Conservation (phyloP, 2,797 vertebrate species). For the Takifugu rubripes region DNA sequence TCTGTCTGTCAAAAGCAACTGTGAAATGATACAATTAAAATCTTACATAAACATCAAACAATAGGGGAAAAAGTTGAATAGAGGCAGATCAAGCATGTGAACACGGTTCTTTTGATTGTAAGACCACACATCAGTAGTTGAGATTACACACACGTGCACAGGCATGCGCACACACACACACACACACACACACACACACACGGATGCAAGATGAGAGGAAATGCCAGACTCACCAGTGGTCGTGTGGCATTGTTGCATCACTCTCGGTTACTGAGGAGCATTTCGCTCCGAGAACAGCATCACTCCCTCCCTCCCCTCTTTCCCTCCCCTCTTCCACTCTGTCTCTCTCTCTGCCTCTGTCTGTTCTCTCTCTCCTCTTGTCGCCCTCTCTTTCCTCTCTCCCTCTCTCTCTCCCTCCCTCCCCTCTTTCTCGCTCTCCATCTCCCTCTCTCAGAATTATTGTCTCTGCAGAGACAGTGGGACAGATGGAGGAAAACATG, state of each 20-base stretch:
- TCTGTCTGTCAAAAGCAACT: not conserved
- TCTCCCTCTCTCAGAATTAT: not conserved
- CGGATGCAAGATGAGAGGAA: conserved; percentile 29
- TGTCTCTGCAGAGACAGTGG: not conserved
- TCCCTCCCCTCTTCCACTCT: not conserved
- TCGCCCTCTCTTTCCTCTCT: not conserved
- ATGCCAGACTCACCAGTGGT: conserved; percentile 57
- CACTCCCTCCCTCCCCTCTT: conserved; percentile 6
- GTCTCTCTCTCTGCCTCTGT: not conserved
- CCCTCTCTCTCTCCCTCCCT: not conserved
- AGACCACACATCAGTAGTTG: no score
- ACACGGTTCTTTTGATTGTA: no score
- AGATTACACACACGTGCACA: no score
- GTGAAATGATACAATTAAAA: no score
- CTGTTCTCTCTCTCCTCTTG: not conserved
- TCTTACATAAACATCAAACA: no score
- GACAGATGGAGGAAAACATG: not conserved
- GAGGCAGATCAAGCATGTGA: not conserved
- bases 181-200: conserved; percentile 15
- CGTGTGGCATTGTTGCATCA: conserved; percentile 50
- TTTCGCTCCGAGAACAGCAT: conserved; percentile 24
- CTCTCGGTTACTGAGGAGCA: conserved; percentile 58
- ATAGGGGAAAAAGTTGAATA: not conserved
- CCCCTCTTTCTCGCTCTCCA: conserved; percentile 6
- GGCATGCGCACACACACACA: not conserved